These are phyloP conservation scores for Microchirus variegatus DNA, from an alignment of 2,797 vertebrate genomes.

Conservation along the genomic window DNA sequence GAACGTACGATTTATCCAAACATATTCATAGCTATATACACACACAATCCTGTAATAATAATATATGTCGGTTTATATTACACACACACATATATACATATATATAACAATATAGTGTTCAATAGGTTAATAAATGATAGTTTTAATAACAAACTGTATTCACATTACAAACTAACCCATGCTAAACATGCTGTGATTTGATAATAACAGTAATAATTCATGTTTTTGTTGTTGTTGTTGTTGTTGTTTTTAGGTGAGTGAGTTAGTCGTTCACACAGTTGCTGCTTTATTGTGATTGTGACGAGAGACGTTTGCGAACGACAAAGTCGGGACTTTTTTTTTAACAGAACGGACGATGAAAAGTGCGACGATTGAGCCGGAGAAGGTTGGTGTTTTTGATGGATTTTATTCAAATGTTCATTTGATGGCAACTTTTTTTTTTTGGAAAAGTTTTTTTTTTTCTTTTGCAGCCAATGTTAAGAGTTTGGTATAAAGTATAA, in stretches of 20 bases:
- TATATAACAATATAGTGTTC: conserved; percentile 62
- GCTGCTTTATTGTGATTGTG: conserved; percentile 71
- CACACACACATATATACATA: background rate
- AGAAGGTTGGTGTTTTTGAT: conserved; percentile 40
- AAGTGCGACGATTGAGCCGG: conserved; percentile 24
- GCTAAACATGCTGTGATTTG: conserved; percentile 66
- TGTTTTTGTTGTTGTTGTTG: conserved; percentile 35
- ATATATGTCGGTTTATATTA: conserved; percentile 65
- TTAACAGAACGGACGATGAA: conserved; percentile 33
- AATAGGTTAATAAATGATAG: conserved; percentile 51
- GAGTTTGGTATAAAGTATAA: conserved; percentile 55
- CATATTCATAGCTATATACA: conserved; percentile 46
- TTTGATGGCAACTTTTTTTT: conserved; percentile 18
- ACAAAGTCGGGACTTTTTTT: conserved; percentile 29
- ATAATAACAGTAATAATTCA: conserved; percentile 54
- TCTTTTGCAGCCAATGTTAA: conserved; percentile 39
- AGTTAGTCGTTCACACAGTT: conserved; percentile 52
- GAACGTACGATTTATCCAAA: conserved; percentile 62
- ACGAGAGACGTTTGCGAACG: conserved; percentile 36
- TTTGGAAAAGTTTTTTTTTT: conserved; percentile 35
- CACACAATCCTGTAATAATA: conserved; percentile 54
- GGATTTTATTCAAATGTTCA: conserved; percentile 3
- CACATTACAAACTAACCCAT: conserved; percentile 54
- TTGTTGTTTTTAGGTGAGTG: conserved; percentile 42
- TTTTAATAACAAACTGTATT: conserved; percentile 26